A percentile compares a stretch with the other conserved stretches of the same genome.
These are phyloP conservation scores for Lottia gigantea DNA, from an alignment of 2,888 invertebrate genomes.

Conservation along the genomic window DNA sequence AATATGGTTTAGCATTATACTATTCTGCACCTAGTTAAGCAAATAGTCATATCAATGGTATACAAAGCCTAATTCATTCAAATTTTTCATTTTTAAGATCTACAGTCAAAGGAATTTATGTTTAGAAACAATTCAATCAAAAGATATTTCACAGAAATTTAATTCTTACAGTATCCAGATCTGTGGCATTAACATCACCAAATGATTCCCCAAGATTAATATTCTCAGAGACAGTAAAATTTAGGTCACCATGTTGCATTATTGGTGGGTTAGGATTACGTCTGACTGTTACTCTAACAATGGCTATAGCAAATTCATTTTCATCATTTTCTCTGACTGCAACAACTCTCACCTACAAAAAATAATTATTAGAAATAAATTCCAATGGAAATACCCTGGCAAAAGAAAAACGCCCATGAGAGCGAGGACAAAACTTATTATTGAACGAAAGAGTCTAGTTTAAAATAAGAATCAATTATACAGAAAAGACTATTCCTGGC, in stretches of 20 bases:
- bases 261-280: conserved; percentile 74
- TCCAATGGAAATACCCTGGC: too few species aligned
- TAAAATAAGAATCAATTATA: too few species aligned
- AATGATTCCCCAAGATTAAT: conserved; percentile 38
- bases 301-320: conserved; percentile 35
- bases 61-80: too few species aligned
- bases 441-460: not conserved
- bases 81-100: too few species aligned
- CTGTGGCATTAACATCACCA: conserved; percentile 55
- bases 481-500: too few species aligned
- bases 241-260: conserved; percentile 27
- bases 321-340: conserved; percentile 32
- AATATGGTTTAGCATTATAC: too few species aligned
- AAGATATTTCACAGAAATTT: not conserved
- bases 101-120: too few species aligned
- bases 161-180: conserved; percentile 53
- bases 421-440: too few species aligned
- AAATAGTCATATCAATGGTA: too few species aligned
- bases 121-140: conserved; percentile 1
- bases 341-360: conserved; percentile 32
- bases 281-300: conserved; percentile 45
- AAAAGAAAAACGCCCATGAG: too few species aligned
- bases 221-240: conserved; percentile 49
- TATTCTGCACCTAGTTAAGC: too few species aligned
- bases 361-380: not conserved